Base-by-base conservation (phyloP, 2,888 invertebrate species). In the Xylocampa areola region DNA sequence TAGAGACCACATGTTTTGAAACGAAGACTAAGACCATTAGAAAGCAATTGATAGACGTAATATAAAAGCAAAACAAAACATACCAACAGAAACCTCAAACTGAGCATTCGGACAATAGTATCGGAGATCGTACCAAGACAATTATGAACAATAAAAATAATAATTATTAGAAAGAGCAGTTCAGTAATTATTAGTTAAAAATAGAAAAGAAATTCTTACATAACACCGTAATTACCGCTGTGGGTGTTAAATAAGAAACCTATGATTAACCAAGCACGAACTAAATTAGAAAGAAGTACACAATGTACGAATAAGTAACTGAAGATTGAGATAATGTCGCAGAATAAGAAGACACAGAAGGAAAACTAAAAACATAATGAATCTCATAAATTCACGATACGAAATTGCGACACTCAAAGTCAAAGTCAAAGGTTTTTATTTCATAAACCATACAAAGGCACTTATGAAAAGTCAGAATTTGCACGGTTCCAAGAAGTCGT, bases 191-290 rank as follows among this genome's bases (percentile, higher is more conserved):
- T 13, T 30, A 43, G 30, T 29, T 23, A 11, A 52, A 55, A 54
- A 57, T 58, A 29, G 36, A 63, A 53, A 60, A 52, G 53, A 11
- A 63, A 30, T 36, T 4, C 13, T 76, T 54, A 48, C 43, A 14
- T 68, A 76, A 73, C 4, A 45, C 10, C 14, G 19, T 23, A 53
- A 71, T 67, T 61, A 47, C 40, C 17, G 14, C 11, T 16, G 74
- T 69, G 69, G 69, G 73, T 58, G 65, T 52, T 53, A 57, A 62
- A 63, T 69, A 57, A 49, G 35, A 60, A 53, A 60, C 71, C 57
- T 48, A 48, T 60, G 53, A 76, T 76, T 73, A 76, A 41, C 48
- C 23, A 49, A 55, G 43, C 67, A 61, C 58, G 49, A 74, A 44
- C 32, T 49, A 37, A 69, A 70, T 67, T 74, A 58, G 58, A 68